Evolutionary conservation across 2,113 vertebrate genomes (phyloP), one percentile per base, ranked within the genome.

Genomic region (Lethenteron camtschaticum): DNA sequence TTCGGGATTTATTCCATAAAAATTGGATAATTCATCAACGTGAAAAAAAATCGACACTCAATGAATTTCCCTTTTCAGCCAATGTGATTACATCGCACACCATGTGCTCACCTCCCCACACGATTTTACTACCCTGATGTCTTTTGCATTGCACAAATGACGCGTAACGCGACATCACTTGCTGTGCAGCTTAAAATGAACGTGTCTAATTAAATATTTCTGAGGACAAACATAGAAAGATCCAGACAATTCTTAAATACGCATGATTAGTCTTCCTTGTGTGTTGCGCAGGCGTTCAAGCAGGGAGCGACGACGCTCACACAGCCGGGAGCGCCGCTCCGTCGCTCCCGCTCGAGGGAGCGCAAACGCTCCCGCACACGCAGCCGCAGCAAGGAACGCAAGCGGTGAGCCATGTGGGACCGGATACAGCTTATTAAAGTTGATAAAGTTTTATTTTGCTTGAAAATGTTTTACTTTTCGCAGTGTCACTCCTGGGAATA

Each of bases 291-390:
- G 63, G 63, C 24, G n/a, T 16, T 24, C n/a, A 9, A 66, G 63
- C 2, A n/a, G 63, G n/a, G 63, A 63, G 59, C 59, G 59, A 13
- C 13, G 16, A 8, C 59, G 59, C 59, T 63, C 59, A 8, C 16
- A 63, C 59, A 63, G 59, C 16, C 59, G 59, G 5, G 59, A 66
- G 63, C 63, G 63, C 10, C 63, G 63, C 63, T 66, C 63, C 63
- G 63, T n/a, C n/a, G 24, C n/a, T 66, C 63, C 20, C 63, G 63
- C 63, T 66, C 63, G 63, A 66, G 63, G 63, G 63, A 66, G 24
- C 63, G 63, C 10, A 41, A 41, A 41, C 63, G 63, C 20, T 20
- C n/a, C 10, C 63, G 63, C n/a, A 66, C 63, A 11, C 63, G 63
- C 63, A 66, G 63, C 20, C 63, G 63, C 63, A 66, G 63, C 63